A percentile compares a stretch with the other conserved stretches of the same genome.
Conservation (phyloP, 64 coral and sea anemone genomes). For the Pocillopora damicornis region DNA sequence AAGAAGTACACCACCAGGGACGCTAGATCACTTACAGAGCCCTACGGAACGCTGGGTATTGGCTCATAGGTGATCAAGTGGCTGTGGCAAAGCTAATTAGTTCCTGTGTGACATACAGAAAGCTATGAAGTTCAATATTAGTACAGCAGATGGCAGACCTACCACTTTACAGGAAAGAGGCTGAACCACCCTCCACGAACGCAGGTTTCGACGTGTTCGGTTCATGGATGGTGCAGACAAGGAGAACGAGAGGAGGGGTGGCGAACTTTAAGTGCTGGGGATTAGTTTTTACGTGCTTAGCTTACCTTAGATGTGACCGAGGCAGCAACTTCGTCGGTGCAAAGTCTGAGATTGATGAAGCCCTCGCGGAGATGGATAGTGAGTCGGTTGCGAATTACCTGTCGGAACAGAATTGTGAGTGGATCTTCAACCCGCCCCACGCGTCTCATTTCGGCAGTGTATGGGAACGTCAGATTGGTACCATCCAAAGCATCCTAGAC, state of each 20-base stretch:
- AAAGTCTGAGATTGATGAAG: constrained; percentile 17
- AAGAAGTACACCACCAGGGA: constrained; percentile 13
- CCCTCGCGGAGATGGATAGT: constrained; percentile 8
- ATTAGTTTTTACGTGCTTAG: constrained; percentile 41
- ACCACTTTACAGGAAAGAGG: background rate
- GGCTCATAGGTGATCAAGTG: constrained; percentile 36
- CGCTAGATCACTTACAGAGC: background rate
- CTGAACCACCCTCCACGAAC: constrained; percentile 23
- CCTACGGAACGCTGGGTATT: constrained; percentile 26
- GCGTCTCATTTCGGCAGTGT: background rate
- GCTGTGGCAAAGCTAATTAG: constrained; percentile 11
- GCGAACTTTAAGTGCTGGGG: constrained; percentile 45
- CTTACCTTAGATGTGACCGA: constrained; percentile 7
- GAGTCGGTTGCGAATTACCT: background rate
- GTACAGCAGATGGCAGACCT: constrained; percentile 49
- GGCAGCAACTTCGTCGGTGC: constrained; percentile 37
- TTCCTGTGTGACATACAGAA: constrained; percentile 29
- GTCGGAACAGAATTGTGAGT: background rate
- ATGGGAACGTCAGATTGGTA: background rate
- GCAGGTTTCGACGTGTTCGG: constrained; percentile 42
- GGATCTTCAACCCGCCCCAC: constrained; percentile 19
- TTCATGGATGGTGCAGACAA: constrained; percentile 32
- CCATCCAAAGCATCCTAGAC: background rate
- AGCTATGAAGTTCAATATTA: background rate
- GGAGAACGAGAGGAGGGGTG: constrained; percentile 26